Conservation (phyloP, 2,113 vertebrate genomes). For the Opisthocomus hoazin region DNA sequence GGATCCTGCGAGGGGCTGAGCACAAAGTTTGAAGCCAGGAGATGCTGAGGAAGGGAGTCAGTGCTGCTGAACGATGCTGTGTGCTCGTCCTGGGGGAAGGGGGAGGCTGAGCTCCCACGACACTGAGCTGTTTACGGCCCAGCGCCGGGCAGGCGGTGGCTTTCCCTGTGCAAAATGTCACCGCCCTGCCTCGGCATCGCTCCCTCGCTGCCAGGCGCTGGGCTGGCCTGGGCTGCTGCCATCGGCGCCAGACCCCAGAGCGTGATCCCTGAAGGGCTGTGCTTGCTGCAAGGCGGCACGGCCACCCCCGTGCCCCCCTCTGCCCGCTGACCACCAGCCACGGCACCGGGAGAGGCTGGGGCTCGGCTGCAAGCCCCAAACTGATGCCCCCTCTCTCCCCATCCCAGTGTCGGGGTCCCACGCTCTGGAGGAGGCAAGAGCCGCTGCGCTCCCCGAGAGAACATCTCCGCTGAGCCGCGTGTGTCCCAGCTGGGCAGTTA, state of each 20-base stretch:
- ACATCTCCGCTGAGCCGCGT: background rate
- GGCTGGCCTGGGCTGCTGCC: background rate
- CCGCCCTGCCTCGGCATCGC: background rate
- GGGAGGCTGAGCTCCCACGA: background rate
- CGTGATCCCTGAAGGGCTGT: accelerated
- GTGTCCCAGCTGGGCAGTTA: constrained; percentile 57
- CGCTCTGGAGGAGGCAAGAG: background rate
- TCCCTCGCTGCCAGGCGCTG: background rate
- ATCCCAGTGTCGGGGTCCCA: accelerated
- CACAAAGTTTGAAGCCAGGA: background rate
- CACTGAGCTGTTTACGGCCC: background rate
- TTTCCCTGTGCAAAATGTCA: background rate
- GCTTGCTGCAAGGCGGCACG: background rate
- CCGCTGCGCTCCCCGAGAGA: background rate
- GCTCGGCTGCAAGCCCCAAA: background rate
- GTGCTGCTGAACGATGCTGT: background rate
- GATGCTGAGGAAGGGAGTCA: background rate
- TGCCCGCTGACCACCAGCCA: background rate
- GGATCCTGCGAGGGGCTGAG: background rate
- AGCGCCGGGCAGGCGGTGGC: background rate
- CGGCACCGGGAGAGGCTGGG: background rate
- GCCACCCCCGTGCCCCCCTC: background rate
- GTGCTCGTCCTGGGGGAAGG: background rate
- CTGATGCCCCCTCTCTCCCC: accelerated
- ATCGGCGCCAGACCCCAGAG: accelerated